These are phyloP conservation scores for Caenorhabditis elegans DNA, from an alignment of 1,140 invertebrate genomes.

Conservation along the genomic window DNA sequence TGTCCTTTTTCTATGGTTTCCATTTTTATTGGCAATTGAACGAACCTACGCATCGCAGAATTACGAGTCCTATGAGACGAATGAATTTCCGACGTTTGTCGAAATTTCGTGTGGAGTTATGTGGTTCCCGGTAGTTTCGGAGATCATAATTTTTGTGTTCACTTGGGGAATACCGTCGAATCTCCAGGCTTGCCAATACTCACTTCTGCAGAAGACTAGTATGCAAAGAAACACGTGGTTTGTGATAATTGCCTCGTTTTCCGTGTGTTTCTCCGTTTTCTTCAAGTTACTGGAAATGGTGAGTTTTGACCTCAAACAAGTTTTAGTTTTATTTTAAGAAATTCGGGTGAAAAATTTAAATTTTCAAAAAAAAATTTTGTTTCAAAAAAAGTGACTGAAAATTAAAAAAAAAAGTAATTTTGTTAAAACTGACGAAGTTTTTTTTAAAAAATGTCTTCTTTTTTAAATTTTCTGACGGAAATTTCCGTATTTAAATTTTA, in stretches of 20 bases:
- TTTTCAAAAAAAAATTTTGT: too few relatives aligned
- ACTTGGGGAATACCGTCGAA: background rate
- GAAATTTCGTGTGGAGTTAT: background rate
- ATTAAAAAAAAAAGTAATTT: too few relatives aligned
- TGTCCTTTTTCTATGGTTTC: slow-evolving; percentile 1
- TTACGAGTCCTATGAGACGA: background rate
- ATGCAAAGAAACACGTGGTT: slow-evolving; percentile 15
- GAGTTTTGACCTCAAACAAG: background rate
- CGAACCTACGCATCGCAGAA: background rate
- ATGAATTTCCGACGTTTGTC: background rate
- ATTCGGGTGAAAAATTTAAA: too few relatives aligned
- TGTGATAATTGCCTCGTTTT: background rate
- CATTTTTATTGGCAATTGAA: background rate
- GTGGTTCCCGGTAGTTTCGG: background rate
- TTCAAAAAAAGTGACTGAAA: too few relatives aligned
- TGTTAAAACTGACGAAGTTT: too few relatives aligned
- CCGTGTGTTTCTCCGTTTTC: background rate
- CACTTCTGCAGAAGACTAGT: background rate
- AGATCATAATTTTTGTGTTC: background rate
- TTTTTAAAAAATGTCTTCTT: too few relatives aligned
- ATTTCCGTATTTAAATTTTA: too few relatives aligned
- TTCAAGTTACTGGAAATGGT: background rate
- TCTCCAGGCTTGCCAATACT: background rate
- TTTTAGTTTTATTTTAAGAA: too few relatives aligned
- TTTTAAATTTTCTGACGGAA: too few relatives aligned